phyloP scores from a whole-genome alignment of 2,797 vertebrate genomes.

The Darevskia mixta region DNA sequence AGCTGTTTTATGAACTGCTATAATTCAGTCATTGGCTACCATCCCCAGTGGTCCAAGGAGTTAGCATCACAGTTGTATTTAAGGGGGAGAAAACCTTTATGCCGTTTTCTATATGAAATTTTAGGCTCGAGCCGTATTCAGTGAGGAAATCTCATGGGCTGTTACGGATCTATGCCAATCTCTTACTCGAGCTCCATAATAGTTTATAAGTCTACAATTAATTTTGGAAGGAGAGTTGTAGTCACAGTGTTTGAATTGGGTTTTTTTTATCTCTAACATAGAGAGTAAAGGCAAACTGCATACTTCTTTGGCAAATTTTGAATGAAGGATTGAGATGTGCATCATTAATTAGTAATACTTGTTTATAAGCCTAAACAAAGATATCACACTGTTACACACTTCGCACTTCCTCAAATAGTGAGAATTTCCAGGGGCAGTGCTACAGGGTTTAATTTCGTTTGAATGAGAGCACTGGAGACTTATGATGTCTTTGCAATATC shows the following conservation, averaged over 20 bases:
- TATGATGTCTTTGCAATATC: constrained; percentile 1
- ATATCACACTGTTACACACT: not conserved
- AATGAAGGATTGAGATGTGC: not conserved
- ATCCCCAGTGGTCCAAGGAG: not conserved
- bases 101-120: not conserved
- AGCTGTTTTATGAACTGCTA: not conserved
- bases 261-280: not conserved
- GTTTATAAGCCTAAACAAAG: constrained; percentile 15
- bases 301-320: not conserved
- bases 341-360: constrained; percentile 20
- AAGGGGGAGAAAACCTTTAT: not conserved
- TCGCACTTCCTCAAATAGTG: not conserved
- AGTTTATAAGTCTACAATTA: not conserved
- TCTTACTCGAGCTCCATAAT: not conserved
- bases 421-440: constrained; percentile 3
- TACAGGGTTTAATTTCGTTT: constrained; percentile 1
- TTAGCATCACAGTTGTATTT: not conserved
- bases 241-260: not conserved
- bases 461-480: not conserved
- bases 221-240: not conserved
- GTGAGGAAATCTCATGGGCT: not conserved
- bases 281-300: not conserved
- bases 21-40: not conserved
- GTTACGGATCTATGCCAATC: not conserved
- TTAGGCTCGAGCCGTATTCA: not conserved